A percentile compares a stretch with the other conserved stretches of the same genome.
Evolutionary conservation across 2,797 vertebrate genomes (phyloP).

Genomic region (Mus minutoides): DNA sequence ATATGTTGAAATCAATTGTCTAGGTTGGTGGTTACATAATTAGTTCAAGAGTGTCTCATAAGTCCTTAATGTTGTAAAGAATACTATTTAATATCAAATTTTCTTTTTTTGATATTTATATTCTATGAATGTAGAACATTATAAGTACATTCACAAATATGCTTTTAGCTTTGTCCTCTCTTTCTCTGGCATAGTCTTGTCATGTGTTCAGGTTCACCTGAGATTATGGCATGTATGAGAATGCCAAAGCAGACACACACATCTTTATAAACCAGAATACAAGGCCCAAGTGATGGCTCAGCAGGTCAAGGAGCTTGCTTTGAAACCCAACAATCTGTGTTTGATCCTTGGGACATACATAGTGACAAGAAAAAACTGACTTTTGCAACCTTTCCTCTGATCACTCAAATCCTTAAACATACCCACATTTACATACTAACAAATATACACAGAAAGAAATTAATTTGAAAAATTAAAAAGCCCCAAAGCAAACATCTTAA

Average conservation of each 20-base stretch:
- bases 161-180: background rate
- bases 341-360: background rate
- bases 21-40: background rate
- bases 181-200: background rate
- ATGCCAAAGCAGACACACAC: background rate
- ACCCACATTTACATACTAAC: background rate
- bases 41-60: background rate
- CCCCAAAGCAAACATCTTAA: background rate
- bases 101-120: background rate
- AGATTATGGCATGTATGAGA: background rate
- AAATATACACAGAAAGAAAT: background rate
- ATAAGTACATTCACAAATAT: background rate
- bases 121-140: background rate
- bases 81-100: background rate
- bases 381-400: background rate
- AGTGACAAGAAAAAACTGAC: background rate
- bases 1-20: background rate
- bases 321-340: background rate
- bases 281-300: background rate
- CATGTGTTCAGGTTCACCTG: background rate
- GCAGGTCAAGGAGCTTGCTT: background rate
- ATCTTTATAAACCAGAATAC: background rate
- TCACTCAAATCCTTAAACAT: background rate
- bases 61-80: background rate
- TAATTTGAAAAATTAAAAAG: background rate